Base-by-base conservation (phyloP, 2,113 vertebrate genomes). In the Pollimyrus isidori region DNA sequence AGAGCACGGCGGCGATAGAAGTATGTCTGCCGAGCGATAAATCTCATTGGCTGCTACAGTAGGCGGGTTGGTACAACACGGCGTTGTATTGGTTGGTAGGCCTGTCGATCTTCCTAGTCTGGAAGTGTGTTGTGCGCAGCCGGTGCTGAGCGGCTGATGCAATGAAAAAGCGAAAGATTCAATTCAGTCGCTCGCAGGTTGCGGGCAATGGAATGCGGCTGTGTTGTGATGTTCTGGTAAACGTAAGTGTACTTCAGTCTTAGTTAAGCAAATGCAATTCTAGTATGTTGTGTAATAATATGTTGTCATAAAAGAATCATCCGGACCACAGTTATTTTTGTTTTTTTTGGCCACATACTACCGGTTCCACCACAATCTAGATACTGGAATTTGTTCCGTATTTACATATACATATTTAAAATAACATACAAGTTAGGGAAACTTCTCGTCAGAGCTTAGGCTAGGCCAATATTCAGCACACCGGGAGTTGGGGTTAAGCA, bases 141-240 rank as follows among this genome's bases (percentile, higher is more conserved):
- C 23, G 17, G 21, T 21, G 62, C 42, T 5, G 11, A 87, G 50
- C 42, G 96, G 95, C 94, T 96, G 96, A 96, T 96, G 96, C 96
- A 96, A 96, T 86, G 82, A 30, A 91, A 93, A 92, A 90, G 91
- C 52, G 91, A 92, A 45, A 84, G 45, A 4, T 84, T n/a, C 42
- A 84, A 23, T 84, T 48, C 42, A 48, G 19, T 48, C 45, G 45
- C 7, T 21, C 19, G 45, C 42, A n/a, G 82, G 73, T 42, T 26
- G 35, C 2, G 35, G 10, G 4, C 19, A 17, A 42, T 80, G n/a
- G 62, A 56, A 56, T 69, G n/a, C n/a, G 62, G 11, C 62, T 30
- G 9, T 69, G 62, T 30, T 69, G n/a, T 13, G 62, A 30, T 69
- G n/a, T 69, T 30, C 62, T 26, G n/a, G 10, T 69, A 13, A 13